These are phyloP conservation scores for Drosophila serrata DNA, from an alignment of 1,140 invertebrate species.

Conservation along the genomic window DNA sequence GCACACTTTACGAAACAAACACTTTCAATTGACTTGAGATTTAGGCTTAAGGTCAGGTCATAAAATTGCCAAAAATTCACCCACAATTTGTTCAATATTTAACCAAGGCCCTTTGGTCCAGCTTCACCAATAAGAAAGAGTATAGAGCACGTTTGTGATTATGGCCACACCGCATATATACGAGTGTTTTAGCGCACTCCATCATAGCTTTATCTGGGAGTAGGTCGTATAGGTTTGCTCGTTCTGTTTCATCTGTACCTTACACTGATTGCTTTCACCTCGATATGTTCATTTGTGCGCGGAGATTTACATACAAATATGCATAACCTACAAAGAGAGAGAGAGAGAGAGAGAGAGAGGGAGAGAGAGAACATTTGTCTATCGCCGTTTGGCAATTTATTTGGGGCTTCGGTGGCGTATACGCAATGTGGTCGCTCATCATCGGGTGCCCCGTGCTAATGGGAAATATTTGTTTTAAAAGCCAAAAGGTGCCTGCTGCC, in stretches of 20 bases:
- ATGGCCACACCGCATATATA: conserved; percentile 22
- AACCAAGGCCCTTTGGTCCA: no score
- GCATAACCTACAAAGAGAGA: conserved; percentile 1
- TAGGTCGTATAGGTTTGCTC: conserved; percentile 1
- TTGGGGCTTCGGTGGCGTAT: conserved; percentile 61
- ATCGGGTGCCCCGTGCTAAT: conserved; percentile 60
- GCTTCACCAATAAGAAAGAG: not conserved
- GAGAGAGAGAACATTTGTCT: conserved; percentile 22
- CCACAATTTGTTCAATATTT: conserved; percentile 10
- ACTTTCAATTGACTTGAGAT: not conserved
- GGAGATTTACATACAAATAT: conserved; percentile 22
- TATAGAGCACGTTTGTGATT: conserved; percentile 32
- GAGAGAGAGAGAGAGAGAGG: not conserved
- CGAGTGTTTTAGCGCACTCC: conserved; percentile 23
- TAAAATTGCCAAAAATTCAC: not conserved
- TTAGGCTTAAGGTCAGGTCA: not conserved
- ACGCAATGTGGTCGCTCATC: conserved; percentile 68
- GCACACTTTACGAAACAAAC: not conserved
- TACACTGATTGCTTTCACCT: conserved; percentile 39
- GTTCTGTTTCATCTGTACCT: conserved; percentile 8
- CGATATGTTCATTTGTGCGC: conserved; percentile 40
- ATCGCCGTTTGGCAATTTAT: conserved; percentile 45
- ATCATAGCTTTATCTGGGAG: conserved; percentile 33
- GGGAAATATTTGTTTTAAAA: conserved; percentile 82
- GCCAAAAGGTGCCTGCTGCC: conserved; percentile 66